Evolutionary conservation across 2,113 vertebrate species (phyloP).

Genomic region (Cyrtonyx montezumae): DNA sequence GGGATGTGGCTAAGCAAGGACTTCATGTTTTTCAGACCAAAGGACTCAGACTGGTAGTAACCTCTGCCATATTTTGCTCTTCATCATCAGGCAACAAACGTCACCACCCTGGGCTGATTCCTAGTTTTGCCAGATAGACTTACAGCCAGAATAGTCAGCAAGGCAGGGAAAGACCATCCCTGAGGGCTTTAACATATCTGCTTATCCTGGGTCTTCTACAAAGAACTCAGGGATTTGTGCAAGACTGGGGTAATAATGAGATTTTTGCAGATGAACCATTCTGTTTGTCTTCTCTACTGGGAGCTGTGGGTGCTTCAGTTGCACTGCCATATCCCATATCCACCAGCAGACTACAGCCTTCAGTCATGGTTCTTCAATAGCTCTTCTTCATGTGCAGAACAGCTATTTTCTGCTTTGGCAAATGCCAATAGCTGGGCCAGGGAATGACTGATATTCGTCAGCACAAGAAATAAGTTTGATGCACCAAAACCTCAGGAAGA

Average conservation of each 20-base stretch:
- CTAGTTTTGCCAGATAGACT: not conserved
- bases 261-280: not conserved
- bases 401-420: not conserved
- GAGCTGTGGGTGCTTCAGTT: not conserved
- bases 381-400: not conserved
- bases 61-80: not conserved
- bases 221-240: accelerated
- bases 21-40: not conserved
- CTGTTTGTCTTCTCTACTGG: not conserved
- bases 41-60: not conserved
- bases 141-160: not conserved
- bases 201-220: not conserved
- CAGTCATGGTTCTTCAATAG: too few relatives aligned
- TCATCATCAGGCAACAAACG: not conserved
- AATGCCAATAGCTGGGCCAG: not conserved
- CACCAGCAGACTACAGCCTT: not conserved
- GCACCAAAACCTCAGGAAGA: not conserved
- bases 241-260: not conserved
- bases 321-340: accelerated
- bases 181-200: not conserved
- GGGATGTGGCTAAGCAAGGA: not conserved
- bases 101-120: not conserved
- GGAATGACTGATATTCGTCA: not conserved
- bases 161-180: not conserved
- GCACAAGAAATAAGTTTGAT: not conserved